Evolutionary conservation across 2,797 vertebrate genomes (phyloP), one percentile per base, ranked within the genome.

Genomic region (Okamejei kenojei): DNA sequence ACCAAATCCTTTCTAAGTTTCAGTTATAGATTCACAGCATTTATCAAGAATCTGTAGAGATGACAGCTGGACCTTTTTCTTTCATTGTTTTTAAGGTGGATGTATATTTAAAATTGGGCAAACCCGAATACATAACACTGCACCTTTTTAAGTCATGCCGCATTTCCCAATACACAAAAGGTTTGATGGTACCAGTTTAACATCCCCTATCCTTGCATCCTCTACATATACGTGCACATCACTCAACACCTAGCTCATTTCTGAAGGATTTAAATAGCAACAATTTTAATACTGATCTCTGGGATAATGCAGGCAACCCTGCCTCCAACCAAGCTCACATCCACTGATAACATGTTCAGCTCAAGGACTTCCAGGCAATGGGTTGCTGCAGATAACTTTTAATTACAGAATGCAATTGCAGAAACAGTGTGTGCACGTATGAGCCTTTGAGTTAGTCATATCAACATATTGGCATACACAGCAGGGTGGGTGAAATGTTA

Each of bases 1-100:
- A 63, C 79, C 81, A 84, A 84, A 84, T 84, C 54, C 81, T 29
- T 84, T n/a, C 26, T 61, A 29, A n/a, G 81, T 5, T 84, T 84
- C 58, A 23, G 54, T n/a, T 13, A 61, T 61, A 35, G 54, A 13
- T n/a, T n/a, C 81, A 84, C 11, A 4, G 54, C 11, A 63, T 61
- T 84, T 3, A 15, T n/a, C 54, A 82, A 11, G 80, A 82, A 82
- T 9, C 45, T 82, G 11, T 6, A 84, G 26, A 84, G 26, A 61
- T 58, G 58, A 61, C 58, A 63, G 54, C 54, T 29, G 26, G 23
- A n/a, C 7, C 26, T 84, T 84, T 61, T 84, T 23, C 81, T 58
- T 61, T 58, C 81, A 84, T 26, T 84, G 54, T 26, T 3, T 63
- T 84, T 26, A 26, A 23, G 21, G 21, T 54, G 15, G 1, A 15